Base-by-base conservation (phyloP, 2,888 invertebrate genomes). In the Tetramorium bicarinatum region DNA sequence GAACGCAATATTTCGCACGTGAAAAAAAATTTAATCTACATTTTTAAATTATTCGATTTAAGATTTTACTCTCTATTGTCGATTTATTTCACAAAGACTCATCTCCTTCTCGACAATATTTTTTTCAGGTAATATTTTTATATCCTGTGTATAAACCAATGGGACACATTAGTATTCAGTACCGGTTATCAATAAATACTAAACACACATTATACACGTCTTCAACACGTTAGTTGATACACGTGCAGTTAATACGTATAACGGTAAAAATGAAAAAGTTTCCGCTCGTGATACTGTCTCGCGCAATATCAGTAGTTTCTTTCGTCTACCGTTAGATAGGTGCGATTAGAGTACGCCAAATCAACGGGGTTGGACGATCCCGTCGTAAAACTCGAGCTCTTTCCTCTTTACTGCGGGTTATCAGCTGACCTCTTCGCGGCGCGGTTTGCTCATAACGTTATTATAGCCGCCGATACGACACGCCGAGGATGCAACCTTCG, bases 361-460 rank as follows among this genome's bases (percentile, higher is more conserved):
- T 79, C 41, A 21, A 54, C 21, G 38, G 11, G 61, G n/a, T 54
- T 62, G 18, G 52, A 41, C 77, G 41, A 18, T 62, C 47, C 49
- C 52, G 62, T 54, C 80, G 80, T 62, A n/a, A 74, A 77, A 56
- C 34, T 44, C 56, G 75, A 76, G 82, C 49, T 83, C 64, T 64
- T 83, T 83, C 84, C 79, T 77, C 54, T 21, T 59, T 71, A 34
- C 64, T 61, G 69, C 82, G 90, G 91, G 91, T 91, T 91, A 91
- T 91, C 91, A 75, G 80, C 84, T 91, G 91, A 91, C 91, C 91
- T 81, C 90, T 84, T 74, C 72, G 81, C 64, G 34, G 41, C 62
- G 61, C 62, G 52, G 66, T 83, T 85, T 84, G 82, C 85, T 85
- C 74, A 85, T 82, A 83, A 89, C 82, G 84, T 88, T 86, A 88